Conservation (phyloP, 2,888 invertebrate species). For the Stenolophus ochropezus region DNA sequence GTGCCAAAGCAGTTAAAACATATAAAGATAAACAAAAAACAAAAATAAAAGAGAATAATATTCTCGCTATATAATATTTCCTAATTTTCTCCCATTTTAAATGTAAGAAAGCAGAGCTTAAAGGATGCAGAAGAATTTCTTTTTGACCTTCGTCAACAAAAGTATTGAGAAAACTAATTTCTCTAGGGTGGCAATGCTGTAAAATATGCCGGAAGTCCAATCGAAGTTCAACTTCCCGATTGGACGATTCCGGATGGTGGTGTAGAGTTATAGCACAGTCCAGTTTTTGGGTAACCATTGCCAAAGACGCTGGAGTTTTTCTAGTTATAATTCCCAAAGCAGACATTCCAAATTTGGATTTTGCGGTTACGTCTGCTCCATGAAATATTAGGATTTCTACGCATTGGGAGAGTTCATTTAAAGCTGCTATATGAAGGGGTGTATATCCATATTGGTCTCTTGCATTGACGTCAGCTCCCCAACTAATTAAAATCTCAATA, state of each 20-base stretch:
- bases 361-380: slow-evolving; percentile 92
- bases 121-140: slow-evolving; percentile 88
- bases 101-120: slow-evolving; percentile 90
- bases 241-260: slow-evolving; percentile 85
- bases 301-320: slow-evolving; percentile 90
- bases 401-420: slow-evolving; percentile 89
- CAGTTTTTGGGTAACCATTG: slow-evolving; percentile 87
- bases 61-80: slow-evolving; percentile 88
- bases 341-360: slow-evolving; percentile 90
- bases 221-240: slow-evolving; percentile 87
- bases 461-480: slow-evolving; percentile 88
- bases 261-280: slow-evolving; percentile 87
- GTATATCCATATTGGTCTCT: slow-evolving; percentile 91
- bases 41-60: slow-evolving; percentile 86
- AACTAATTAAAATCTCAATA: slow-evolving; percentile 84
- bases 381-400: slow-evolving; percentile 89
- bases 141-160: slow-evolving; percentile 93
- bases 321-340: slow-evolving; percentile 89
- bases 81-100: slow-evolving; percentile 94
- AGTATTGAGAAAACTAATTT: slow-evolving; percentile 90
- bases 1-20: slow-evolving; percentile 87
- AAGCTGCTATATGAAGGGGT: slow-evolving; percentile 88
- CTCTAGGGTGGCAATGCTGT: slow-evolving; percentile 88
- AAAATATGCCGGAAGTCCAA: slow-evolving; percentile 88
- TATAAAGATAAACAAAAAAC: slow-evolving; percentile 88